Base-by-base conservation (phyloP, 2,113 vertebrate species). In the Cnemophilus loriae region DNA sequence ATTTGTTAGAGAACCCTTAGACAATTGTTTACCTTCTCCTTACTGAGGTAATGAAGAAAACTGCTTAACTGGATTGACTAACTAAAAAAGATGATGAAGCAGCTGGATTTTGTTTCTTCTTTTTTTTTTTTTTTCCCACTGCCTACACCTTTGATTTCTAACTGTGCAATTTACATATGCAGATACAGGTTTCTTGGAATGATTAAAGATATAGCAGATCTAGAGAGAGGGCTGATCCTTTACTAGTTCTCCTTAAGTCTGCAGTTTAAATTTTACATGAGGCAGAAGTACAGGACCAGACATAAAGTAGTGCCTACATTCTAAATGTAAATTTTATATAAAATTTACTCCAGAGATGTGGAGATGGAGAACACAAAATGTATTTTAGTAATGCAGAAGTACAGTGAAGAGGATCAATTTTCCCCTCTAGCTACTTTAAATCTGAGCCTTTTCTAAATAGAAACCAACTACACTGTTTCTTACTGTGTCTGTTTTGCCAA, bases 221-320 rank as follows among this genome's bases (percentile, higher is more conserved):
- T 83, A 92, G 60, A 92, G 52, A 75, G 56, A 89, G 44, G 27
- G 19, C 6, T 86, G 52, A 68, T 94, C 23, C 52, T 73, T 78
- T 71, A 65, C 53, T 71, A 28, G 71, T 90, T 92, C 44, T 84
- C 32, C 21, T 17, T 61, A 79, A 70, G 60, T 67, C 74, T 91
- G 88, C 56, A 32, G 44, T 70, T 77, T 94, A 76, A 95, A 86
- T 90, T 96, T 96, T 93, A 82, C 65, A 84, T 89, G 80, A 90
- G 50, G 41, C 55, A 80, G 74, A 78, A 93, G 23, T 60, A 80
- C 28, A 87, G 73, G 41, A 79, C 49, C n/a, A 90, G 86, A 75
- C 56, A 67, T 21, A 87, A 93, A 90, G 53, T 52, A 78, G 49
- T 37, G 37, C 39, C 37, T 79, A 46, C 61, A 92, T 84, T 93